These are phyloP conservation scores for Grantiella picta DNA, from an alignment of 2,113 vertebrate genomes.

Conservation along the genomic window DNA sequence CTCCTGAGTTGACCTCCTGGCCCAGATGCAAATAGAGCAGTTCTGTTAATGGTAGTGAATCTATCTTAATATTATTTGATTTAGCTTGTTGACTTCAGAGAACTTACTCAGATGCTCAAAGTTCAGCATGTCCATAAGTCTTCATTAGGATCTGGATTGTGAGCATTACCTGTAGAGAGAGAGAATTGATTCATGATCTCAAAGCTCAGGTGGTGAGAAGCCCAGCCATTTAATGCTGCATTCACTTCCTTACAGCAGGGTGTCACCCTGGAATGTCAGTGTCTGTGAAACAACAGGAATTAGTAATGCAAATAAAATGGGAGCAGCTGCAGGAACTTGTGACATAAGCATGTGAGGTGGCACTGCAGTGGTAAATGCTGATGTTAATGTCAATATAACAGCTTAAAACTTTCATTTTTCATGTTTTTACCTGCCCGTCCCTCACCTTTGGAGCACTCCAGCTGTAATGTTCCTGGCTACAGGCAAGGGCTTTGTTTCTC, in stretches of 20 bases:
- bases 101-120: constrained; percentile 2
- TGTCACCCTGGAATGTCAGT: background rate
- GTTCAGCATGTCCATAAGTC: background rate
- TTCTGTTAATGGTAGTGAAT: background rate
- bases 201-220: background rate
- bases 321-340: background rate
- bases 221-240: background rate
- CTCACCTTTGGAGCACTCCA: background rate
- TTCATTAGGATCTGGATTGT: constrained; percentile 1
- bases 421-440: background rate
- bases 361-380: background rate
- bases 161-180: background rate
- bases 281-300: background rate
- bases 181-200: background rate
- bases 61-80: background rate
- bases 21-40: background rate
- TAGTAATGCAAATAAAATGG: constrained; percentile 16
- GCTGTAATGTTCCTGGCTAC: background rate
- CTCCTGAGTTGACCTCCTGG: background rate
- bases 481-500: background rate
- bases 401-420: background rate
- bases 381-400: background rate
- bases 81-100: constrained; percentile 13
- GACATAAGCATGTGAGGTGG: background rate
- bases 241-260: background rate